Conservation (phyloP, 2,888 invertebrate species). For the Eretmocerus hayati region DNA sequence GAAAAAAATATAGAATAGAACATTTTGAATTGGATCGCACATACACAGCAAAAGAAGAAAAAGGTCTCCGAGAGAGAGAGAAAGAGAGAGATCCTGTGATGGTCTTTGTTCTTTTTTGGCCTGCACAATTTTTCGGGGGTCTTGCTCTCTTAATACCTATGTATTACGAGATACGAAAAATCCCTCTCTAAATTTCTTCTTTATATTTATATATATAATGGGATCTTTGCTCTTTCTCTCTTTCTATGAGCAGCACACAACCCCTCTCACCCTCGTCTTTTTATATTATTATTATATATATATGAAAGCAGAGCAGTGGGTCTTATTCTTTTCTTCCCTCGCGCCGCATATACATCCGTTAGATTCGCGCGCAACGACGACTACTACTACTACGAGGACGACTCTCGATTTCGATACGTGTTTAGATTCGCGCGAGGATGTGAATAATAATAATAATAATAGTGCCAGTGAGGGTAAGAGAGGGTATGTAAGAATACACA, state of each 20-base stretch:
- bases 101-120: neutral
- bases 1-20: no score
- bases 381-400: no score
- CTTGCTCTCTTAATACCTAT: neutral
- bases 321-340: slow-evolving; percentile 10
- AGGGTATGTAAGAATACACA: no score
- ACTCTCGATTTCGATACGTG: slow-evolving; percentile 4
- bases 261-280: no score
- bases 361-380: slow-evolving; percentile 2
- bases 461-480: neutral
- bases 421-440: slow-evolving; percentile 6
- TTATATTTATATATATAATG: slow-evolving; percentile 10
- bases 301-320: no score
- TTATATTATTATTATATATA: no score
- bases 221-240: slow-evolving; percentile 10
- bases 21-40: no score
- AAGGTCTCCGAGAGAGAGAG: neutral
- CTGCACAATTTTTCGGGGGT: neutral
- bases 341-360: slow-evolving; percentile 6
- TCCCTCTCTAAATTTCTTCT: neutral
- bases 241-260: neutral
- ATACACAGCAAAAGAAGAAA: neutral
- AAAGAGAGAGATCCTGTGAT: no score
- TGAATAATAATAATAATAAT: no score
- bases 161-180: neutral